Percentiles rank a stretch among this genome's conserved stretches.
Evolutionary conservation across 2,797 vertebrate species (phyloP).

Genomic region (Onychomys arenicola): DNA sequence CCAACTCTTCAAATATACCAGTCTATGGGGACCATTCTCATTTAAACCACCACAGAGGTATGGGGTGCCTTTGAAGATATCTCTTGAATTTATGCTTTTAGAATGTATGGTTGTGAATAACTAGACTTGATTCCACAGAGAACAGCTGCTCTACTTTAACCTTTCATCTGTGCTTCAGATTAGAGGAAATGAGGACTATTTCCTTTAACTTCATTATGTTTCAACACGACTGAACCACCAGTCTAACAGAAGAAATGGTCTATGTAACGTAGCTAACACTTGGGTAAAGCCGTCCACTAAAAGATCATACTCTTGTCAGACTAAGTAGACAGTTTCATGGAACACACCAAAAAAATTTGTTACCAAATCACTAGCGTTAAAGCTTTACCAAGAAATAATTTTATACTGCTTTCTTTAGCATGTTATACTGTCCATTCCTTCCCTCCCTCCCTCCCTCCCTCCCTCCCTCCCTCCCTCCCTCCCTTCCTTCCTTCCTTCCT

Average conservation of each 20-base stretch:
- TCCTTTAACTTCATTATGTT: background rate
- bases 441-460: too few species aligned
- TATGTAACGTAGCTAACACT: background rate
- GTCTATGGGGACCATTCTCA: background rate
- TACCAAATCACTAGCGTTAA: slow-evolving; percentile 5
- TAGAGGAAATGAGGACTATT: background rate
- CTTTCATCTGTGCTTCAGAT: background rate
- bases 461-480: too few species aligned
- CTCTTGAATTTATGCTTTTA: slow-evolving; percentile 29
- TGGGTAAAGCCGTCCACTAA: background rate
- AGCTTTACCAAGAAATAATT: background rate
- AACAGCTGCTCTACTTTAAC: background rate
- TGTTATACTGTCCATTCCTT: background rate
- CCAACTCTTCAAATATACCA: background rate
- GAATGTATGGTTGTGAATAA: background rate
- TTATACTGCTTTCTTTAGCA: background rate
- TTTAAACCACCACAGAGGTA: background rate
- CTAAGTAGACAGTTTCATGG: background rate
- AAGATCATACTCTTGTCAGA: background rate
- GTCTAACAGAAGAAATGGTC: background rate
- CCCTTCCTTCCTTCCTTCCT: too few species aligned
- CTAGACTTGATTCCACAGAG: background rate
- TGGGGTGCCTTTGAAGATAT: background rate
- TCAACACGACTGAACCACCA: background rate
- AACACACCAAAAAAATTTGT: background rate